These are phyloP conservation scores for Oplegnathus fasciatus DNA, from an alignment of 2,113 vertebrate species.

Conservation along the genomic window DNA sequence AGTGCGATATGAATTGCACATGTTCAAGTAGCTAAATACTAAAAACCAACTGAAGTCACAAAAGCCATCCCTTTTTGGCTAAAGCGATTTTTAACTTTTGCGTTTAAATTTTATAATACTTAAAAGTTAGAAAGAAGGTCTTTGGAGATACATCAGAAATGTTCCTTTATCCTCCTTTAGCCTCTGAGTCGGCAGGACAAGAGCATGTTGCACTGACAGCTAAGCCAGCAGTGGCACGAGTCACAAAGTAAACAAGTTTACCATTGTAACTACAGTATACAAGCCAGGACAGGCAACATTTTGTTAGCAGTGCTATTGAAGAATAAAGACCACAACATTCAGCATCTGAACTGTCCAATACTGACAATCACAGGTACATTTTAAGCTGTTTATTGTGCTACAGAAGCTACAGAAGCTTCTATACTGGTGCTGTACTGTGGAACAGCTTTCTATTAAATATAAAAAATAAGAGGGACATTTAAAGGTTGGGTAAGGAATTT, in stretches of 20 bases:
- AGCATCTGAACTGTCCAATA: neutral
- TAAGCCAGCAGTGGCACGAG: too few relatives aligned
- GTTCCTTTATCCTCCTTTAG: too few relatives aligned
- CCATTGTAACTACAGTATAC: too few relatives aligned
- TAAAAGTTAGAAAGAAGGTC: neutral
- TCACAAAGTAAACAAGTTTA: too few relatives aligned
- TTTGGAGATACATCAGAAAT: too few relatives aligned
- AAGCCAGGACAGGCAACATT: too few relatives aligned
- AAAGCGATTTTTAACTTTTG: neutral
- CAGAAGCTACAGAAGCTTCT: neutral
- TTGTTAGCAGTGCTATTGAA: too few relatives aligned
- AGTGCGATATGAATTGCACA: neutral
- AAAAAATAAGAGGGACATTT: neutral
- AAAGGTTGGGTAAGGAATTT: neutral
- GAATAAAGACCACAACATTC: too few relatives aligned
- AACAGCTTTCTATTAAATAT: neutral
- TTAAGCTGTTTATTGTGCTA: neutral
- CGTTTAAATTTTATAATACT: neutral
- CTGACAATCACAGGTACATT: neutral
- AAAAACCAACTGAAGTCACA: neutral
- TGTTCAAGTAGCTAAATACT: neutral
- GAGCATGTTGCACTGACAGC: too few relatives aligned
- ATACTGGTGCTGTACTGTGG: neutral
- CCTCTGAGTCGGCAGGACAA: too few relatives aligned
- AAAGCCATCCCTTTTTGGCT: neutral